Percentiles rank a stretch among this genome's conserved stretches.
Conservation (phyloP, 2,797 vertebrate species). For the Echiichthys vipera region DNA sequence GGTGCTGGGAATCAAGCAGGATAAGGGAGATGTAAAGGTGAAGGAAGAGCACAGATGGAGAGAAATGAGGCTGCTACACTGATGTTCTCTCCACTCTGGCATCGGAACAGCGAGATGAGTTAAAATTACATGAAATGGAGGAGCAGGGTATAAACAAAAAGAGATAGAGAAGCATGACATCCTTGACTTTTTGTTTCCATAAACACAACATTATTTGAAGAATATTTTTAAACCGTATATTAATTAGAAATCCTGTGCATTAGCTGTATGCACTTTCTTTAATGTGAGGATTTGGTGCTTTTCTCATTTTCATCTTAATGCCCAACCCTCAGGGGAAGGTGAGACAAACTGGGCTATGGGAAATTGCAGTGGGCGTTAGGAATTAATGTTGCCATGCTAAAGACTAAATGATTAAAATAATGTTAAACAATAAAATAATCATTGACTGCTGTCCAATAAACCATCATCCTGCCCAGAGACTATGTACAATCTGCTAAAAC, state of each 20-base stretch:
- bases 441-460: neutral
- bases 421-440: neutral
- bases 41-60: neutral
- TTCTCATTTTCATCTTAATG: neutral
- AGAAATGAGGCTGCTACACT: neutral
- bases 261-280: neutral
- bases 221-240: slow-evolving; percentile 2
- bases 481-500: no score
- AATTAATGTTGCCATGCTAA: neutral
- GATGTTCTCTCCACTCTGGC: slow-evolving; percentile 8
- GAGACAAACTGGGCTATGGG: neutral
- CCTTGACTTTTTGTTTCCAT: neutral
- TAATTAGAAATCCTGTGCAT: neutral
- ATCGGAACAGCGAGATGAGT: neutral
- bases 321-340: neutral
- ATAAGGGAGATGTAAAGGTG: neutral
- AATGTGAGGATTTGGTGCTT: neutral
- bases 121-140: slow-evolving; percentile 9
- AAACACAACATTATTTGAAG: neutral
- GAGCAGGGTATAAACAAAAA: neutral
- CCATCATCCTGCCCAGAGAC: no score
- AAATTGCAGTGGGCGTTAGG: neutral
- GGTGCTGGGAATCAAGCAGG: slow-evolving; percentile 12
- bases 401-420: neutral
- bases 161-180: neutral